Conservation (phyloP, 1,140 invertebrate species). For the Cryptotermes secundus region DNA sequence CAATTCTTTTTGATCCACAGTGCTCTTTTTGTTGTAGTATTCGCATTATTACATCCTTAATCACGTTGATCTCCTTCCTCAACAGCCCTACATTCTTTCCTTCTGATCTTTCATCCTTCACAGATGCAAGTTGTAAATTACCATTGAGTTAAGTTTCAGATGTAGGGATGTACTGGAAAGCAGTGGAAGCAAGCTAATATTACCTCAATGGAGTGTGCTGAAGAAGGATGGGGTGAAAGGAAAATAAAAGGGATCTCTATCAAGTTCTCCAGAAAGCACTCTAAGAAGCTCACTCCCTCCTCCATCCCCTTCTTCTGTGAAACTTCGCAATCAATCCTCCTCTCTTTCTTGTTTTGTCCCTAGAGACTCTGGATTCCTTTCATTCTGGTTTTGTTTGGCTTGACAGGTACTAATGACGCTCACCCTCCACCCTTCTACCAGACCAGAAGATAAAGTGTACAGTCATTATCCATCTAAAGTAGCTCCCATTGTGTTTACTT, state of each 20-base stretch:
- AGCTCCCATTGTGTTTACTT: not conserved
- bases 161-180: not conserved
- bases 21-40: not conserved
- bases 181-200: not conserved
- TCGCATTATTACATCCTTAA: not conserved
- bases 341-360: not conserved
- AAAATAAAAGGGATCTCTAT: slow-evolving; percentile 20
- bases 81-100: not conserved
- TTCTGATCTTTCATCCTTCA: not conserved
- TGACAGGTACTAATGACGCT: slow-evolving; percentile 26
- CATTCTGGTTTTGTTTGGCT: slow-evolving; percentile 6
- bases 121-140: not conserved
- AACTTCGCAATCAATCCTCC: slow-evolving; percentile 21
- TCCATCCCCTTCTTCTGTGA: not conserved
- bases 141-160: not conserved
- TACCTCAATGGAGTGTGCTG: not conserved
- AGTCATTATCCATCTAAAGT: not conserved
- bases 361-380: not conserved
- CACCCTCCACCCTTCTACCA: not conserved
- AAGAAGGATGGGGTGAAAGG: not conserved
- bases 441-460: not conserved
- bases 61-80: not conserved
- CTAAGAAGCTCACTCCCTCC: not conserved
- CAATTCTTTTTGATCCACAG: not conserved
- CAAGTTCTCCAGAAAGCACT: slow-evolving; percentile 5